Percentiles rank a stretch among this genome's conserved stretches.
phyloP scores from a whole-genome alignment of 2,113 vertebrate genomes.

The Microcebus murinus region DNA sequence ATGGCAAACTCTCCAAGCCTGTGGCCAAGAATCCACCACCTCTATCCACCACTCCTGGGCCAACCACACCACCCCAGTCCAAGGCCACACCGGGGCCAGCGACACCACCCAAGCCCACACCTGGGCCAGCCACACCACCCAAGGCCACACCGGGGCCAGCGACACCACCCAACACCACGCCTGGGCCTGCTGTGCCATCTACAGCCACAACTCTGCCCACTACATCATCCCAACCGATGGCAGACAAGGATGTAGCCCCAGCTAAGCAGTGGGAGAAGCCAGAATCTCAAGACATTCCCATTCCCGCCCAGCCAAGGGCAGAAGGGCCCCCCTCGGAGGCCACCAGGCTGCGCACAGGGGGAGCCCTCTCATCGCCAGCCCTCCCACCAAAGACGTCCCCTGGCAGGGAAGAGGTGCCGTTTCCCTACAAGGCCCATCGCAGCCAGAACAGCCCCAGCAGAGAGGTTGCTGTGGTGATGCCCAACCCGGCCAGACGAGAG shows the following conservation, averaged over 20 bases:
- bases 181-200: background rate
- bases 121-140: background rate
- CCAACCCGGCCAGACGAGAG: background rate
- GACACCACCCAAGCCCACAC: background rate
- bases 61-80: background rate
- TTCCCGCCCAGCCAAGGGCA: background rate
- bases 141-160: background rate
- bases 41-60: background rate
- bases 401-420: background rate
- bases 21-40: conserved; percentile 29
- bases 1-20: background rate
- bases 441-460: background rate
- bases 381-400: background rate
- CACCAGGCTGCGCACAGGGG: background rate
- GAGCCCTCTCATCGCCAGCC: background rate
- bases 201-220: background rate
- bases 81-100: background rate
- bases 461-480: background rate
- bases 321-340: background rate
- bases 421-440: conserved; percentile 76
- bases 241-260: background rate
- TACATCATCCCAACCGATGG: background rate
- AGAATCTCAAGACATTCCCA: background rate
- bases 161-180: background rate
- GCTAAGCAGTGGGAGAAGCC: background rate